Base-by-base conservation (phyloP, 2,888 invertebrate genomes). In the Nomada hirtipes region DNA sequence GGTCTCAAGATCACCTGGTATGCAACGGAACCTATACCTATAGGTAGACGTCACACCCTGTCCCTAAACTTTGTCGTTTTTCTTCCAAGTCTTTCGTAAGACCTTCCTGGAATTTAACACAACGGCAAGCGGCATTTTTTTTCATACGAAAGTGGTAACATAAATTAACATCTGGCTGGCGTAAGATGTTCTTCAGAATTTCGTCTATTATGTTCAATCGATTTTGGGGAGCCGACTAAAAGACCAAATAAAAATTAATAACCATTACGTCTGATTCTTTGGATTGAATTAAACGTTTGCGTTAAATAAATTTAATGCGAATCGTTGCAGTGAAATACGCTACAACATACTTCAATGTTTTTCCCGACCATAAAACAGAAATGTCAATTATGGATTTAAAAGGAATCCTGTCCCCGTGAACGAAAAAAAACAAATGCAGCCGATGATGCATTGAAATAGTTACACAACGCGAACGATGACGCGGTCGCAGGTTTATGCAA, bases 41-140 rank as follows among this genome's bases (percentile, higher is more conserved):
- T 69, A 71, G 71, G 50, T 79, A 63, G 72, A 67, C 77, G 76
- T 76, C 87, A 77, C 84, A 84, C 72, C 82, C 80, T 79, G 69
- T 50, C 44, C 73, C 71, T 60, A 55, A 70, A 60, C 59, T 83
- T 74, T 13, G 44, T 76, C 63, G 29, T 59, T 81, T 83, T 72
- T 29, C 72, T 36, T 68, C 50, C 15, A 4, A 42, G 59, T 60
- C 47, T 59, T 36, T 36, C 42, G n/a, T 20, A 47, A 70, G 53
- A 42, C 29, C 20, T 69, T 72, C 57, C 36, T 53, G 60, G 52
- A 69, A 76, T 26, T 50, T 44, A 47, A 68, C 69, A 61, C 52
- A 53, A 53, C 63, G 55, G 65, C 70, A 53, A 74, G 42, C 36
- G 10, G 57, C 65, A 64, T 52, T 50, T 36, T 20, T 20, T 57